Evolutionary conservation across 2,797 vertebrate genomes (phyloP), one percentile per base, ranked within the genome.

Genomic region (Manis pentadactyla): DNA sequence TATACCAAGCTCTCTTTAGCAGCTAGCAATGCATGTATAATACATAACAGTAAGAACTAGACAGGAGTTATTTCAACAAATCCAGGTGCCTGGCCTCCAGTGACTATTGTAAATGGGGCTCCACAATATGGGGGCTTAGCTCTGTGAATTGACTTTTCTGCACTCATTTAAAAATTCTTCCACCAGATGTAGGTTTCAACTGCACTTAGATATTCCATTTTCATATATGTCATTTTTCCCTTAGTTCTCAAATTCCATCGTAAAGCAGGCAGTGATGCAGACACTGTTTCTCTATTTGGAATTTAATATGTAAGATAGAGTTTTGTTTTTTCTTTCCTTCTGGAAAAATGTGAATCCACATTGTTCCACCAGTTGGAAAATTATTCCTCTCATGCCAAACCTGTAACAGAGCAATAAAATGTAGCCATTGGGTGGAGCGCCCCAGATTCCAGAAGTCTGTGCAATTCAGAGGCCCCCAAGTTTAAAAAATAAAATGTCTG

Each of bases 401-500:
- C 90, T 97, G 12, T 96, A 97, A 97, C 78, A 87, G 93, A 69
- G 90, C 94, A 97, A 96, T 97, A 97, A 97, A 98, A 90, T 53
- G 77, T 59, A 88, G 94, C 95, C 77, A 73, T 90, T 96, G 97
- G 96, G 97, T 97, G 97, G 97, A 87, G 96, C 34, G 1, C 89
- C 92, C 96, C 87, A 93, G 93, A 97, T 97, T 97, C 97, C 97
- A 98, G 84, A 73, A 98, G 97, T 96, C 96, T 97, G 87, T 71
- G 75, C 96, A 93, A 97, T 92, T 63, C 89, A 92, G 94, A 92
- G 96, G 96, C 53, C 87, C 84, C 95, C 82, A 83, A 96, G 94
- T 95, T 97, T 97, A 97, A 97, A 98, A 98, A 97, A 97, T 97
- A 98, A 97, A 97, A 98, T 93, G 97, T 90, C 96, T 94, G 90